Evolutionary conservation across 2,888 invertebrate species (phyloP), one percentile per base, ranked within the genome.

Genomic region (Limnephilus auricula): DNA sequence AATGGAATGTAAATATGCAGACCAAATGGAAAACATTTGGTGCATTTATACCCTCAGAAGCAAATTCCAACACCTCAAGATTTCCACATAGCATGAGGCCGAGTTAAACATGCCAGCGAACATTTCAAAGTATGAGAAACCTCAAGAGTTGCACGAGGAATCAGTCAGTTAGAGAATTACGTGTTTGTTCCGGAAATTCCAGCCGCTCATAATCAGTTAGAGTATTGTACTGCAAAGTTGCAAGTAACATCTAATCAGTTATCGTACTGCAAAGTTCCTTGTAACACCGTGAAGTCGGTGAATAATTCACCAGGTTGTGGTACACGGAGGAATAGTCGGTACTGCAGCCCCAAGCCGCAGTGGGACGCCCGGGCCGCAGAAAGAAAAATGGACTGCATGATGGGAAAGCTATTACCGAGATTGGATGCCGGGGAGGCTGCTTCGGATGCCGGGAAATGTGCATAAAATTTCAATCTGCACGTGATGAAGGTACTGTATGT

Each of bases 391-490:
- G 90, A 30, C 83, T 89, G 89, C 90, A 91, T 91, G 91, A 90
- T 92, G 90, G 91, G 86, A 86, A 90, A 34, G 90, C 93, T 93
- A 93, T 93, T 93, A 93, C 93, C 90, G 91, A 92, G 92, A 93
- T 93, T 93, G 93, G 90, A 93, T 88, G 30, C 87, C 78, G 32
- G 79, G 83, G 83, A 86, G 45, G 40, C 85, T 40, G 85, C 50
- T 12, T 25, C 40, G 85, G 31, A 45, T 30, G 50, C 45, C 50
- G 89, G 88, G 83, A 89, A 90, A 88, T 84, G 92, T 91, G 92
- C 92, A 92, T 92, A 92, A 92, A 92, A 92, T 92, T 92, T 91
- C 92, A 91, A 91, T 92, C 84, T 89, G 85, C 85, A 86, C 91
- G 86, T 90, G 90, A 78, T 31, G 34, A 78, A 88, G 87, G 78